A percentile compares a stretch with the other conserved stretches of the same genome.
Evolutionary conservation across 2,797 vertebrate species (phyloP).

Genomic region (Pristis pectinata): DNA sequence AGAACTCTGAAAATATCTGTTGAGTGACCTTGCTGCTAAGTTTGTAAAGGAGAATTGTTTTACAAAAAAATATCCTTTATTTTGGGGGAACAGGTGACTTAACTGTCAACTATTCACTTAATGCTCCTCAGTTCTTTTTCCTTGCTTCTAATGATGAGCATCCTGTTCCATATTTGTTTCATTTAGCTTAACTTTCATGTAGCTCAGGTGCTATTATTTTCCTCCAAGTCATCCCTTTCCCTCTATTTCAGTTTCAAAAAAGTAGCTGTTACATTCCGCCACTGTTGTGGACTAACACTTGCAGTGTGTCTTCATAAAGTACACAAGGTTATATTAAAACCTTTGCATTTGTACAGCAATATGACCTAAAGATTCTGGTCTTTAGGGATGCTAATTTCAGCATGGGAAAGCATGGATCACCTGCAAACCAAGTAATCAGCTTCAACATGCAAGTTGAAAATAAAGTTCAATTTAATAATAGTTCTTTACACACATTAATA

Average conservation of each 20-base stretch:
- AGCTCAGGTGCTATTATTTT: neutral
- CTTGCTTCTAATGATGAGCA: neutral
- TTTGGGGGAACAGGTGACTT: neutral
- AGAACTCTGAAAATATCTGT: neutral
- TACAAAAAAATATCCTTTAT: neutral
- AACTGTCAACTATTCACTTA: neutral
- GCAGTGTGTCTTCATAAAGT: neutral
- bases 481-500: conserved; percentile 75
- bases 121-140: neutral
- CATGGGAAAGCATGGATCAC: conserved; percentile 46
- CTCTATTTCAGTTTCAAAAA: neutral
- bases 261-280: neutral
- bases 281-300: neutral
- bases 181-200: neutral
- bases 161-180: neutral
- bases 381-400: conserved; percentile 22
- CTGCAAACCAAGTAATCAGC: conserved; percentile 43
- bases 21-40: neutral
- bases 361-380: conserved; percentile 1
- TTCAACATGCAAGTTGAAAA: conserved; percentile 44
- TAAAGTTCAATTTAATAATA: conserved; percentile 70
- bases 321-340: conserved; percentile 37
- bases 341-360: conserved; percentile 39
- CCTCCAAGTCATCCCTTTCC: neutral
- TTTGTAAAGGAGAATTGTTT: neutral